Evolutionary conservation across 92 coral and sea anemone genomes (phyloP).

Genomic region (Siderastrea radians): DNA sequence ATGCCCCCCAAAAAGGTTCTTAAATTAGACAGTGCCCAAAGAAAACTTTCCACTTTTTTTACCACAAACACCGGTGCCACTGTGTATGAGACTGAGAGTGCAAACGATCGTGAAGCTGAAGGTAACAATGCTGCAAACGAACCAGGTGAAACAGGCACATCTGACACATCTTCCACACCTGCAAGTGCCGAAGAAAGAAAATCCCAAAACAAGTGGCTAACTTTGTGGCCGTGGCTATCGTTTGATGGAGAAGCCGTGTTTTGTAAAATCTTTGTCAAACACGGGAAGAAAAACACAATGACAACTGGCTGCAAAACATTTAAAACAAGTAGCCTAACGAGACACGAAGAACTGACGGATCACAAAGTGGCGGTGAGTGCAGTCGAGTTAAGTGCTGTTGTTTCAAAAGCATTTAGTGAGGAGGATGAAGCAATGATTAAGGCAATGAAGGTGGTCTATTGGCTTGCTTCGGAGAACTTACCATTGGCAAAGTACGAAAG

Average conservation of each 20-base stretch:
- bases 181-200: background rate
- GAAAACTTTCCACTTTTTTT: too few species aligned
- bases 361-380: constrained; percentile 23
- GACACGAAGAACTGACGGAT: constrained; percentile 37
- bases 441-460: constrained; percentile 51
- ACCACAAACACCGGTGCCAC: too few species aligned
- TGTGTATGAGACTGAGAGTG: too few species aligned
- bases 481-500: constrained; percentile 28
- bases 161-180: background rate
- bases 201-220: constrained; percentile 23
- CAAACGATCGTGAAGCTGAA: too few species aligned
- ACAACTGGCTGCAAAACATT: constrained; percentile 62
- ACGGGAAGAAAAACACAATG: constrained; percentile 43
- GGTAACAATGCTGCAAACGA: too few species aligned
- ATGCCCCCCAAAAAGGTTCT: too few species aligned
- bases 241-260: constrained; percentile 47
- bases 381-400: constrained; percentile 13
- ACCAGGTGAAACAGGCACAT: background rate
- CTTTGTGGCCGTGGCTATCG: constrained; percentile 54
- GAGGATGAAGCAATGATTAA: constrained; percentile 35
- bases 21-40: too few species aligned
- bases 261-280: constrained; percentile 39
- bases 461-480: constrained; percentile 53
- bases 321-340: constrained; percentile 50
- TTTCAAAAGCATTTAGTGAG: constrained; percentile 27